These are phyloP conservation scores for Osmoderma eremita DNA, from an alignment of 2,888 invertebrate genomes.

Conservation along the genomic window DNA sequence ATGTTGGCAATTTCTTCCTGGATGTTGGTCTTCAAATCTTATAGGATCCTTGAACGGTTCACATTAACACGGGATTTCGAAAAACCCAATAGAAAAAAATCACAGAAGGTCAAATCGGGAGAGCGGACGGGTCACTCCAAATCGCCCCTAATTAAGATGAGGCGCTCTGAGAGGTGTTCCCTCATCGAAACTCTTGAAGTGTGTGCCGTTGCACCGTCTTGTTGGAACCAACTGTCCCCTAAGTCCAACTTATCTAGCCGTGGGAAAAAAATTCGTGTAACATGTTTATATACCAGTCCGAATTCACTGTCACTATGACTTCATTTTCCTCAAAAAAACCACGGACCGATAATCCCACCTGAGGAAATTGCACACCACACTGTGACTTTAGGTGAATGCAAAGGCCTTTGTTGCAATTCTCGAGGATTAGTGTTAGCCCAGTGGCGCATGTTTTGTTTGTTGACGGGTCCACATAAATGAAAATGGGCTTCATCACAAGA, in stretches of 20 bases:
- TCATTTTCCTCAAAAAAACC: conserved; percentile 53
- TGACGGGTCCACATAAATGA: conserved; percentile 37
- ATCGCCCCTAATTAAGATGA: conserved; percentile 49
- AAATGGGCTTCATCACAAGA: conserved; percentile 48
- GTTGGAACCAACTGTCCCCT: conserved; percentile 47
- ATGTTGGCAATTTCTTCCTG: conserved; percentile 46
- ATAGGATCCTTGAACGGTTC: conserved; percentile 48
- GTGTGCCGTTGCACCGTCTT: conserved; percentile 47
- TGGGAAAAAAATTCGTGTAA: conserved; percentile 40
- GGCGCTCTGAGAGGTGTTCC: conserved; percentile 45
- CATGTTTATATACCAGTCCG: conserved; percentile 51
- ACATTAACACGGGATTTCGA: conserved; percentile 46
- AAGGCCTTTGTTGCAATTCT: conserved; percentile 48
- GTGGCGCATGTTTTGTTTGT: conserved; percentile 18
- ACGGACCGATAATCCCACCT: conserved; percentile 46
- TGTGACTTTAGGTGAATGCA: conserved; percentile 49
- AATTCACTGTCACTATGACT: conserved; percentile 50
- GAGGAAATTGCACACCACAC: conserved; percentile 49
- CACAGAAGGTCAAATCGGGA: conserved; percentile 45
- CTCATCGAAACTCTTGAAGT: conserved; percentile 45
- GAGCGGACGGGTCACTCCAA: conserved; percentile 48
- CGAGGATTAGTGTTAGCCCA: conserved; percentile 47
- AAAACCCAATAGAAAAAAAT: conserved; percentile 47
- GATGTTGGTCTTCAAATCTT: conserved; percentile 50
- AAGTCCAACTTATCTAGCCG: too few relatives aligned